phyloP scores from a whole-genome alignment of 2,113 vertebrate genomes.

The Leucopsar rothschildi region DNA sequence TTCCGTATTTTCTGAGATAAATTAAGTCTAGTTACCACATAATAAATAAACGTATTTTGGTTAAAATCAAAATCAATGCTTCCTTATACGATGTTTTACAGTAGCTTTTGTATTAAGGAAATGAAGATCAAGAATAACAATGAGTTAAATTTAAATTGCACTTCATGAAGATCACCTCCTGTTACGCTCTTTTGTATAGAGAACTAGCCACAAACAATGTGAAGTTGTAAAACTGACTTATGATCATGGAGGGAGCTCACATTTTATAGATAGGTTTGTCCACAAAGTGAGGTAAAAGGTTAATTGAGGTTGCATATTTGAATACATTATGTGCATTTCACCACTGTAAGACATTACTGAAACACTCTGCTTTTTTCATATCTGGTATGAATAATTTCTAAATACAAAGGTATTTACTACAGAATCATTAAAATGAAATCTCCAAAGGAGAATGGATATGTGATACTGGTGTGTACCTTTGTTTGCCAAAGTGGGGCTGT shows the following conservation, averaged over 20 bases:
- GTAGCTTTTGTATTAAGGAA: background rate
- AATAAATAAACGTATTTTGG: background rate
- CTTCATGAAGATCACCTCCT: background rate
- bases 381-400: background rate
- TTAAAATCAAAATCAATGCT: background rate
- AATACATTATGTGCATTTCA: background rate
- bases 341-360: background rate
- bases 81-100: background rate
- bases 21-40: background rate
- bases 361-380: background rate
- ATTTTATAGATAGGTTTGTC: background rate
- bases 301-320: conserved; percentile 37
- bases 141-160: background rate
- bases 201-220: background rate
- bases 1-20: background rate
- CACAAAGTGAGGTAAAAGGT: conserved; percentile 23
- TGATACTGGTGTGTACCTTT: conserved; percentile 7
- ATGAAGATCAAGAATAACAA: background rate
- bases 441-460: background rate
- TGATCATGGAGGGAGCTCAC: background rate
- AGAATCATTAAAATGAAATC: conserved; percentile 10
- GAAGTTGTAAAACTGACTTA: conserved; percentile 19
- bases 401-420: background rate
- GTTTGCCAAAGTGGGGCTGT: conserved; percentile 8
- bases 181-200: background rate